phyloP scores from a whole-genome alignment of 2,888 invertebrate genomes.

The Aphrophora alni region DNA sequence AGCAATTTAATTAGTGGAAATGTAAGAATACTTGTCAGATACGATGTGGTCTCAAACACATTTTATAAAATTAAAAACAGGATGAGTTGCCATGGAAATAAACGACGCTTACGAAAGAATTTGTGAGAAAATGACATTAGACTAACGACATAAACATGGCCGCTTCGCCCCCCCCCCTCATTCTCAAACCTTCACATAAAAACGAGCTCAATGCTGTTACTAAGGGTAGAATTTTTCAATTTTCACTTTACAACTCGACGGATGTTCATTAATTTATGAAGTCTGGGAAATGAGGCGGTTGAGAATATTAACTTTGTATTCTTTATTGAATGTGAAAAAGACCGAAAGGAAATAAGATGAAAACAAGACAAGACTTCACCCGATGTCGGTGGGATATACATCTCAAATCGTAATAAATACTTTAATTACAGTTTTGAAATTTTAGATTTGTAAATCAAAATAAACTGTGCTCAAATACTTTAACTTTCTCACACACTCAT shows the following conservation, averaged over 20 bases:
- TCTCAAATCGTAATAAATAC: too few relatives aligned
- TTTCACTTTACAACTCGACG: background rate
- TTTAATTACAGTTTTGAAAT: too few relatives aligned
- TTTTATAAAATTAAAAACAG: background rate
- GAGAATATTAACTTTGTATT: too few relatives aligned
- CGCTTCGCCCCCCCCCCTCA: background rate
- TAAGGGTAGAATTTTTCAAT: background rate
- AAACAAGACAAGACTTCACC: too few relatives aligned
- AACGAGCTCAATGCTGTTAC: too few relatives aligned
- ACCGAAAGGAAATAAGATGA: too few relatives aligned
- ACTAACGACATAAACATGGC: background rate
- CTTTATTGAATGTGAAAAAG: too few relatives aligned
- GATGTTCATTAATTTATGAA: background rate
- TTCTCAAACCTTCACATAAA: background rate
- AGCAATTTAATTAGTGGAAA: background rate
- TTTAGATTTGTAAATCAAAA: too few relatives aligned
- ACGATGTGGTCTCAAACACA: background rate
- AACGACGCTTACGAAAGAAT: background rate
- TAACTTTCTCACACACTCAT: too few relatives aligned
- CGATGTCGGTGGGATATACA: too few relatives aligned
- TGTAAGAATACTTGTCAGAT: background rate
- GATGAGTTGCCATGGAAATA: background rate
- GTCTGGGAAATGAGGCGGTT: too few relatives aligned
- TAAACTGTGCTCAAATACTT: too few relatives aligned
- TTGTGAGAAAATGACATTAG: background rate